Evolutionary conservation across 2,113 vertebrate genomes (phyloP).

Genomic region (Anser brachyrhynchus): DNA sequence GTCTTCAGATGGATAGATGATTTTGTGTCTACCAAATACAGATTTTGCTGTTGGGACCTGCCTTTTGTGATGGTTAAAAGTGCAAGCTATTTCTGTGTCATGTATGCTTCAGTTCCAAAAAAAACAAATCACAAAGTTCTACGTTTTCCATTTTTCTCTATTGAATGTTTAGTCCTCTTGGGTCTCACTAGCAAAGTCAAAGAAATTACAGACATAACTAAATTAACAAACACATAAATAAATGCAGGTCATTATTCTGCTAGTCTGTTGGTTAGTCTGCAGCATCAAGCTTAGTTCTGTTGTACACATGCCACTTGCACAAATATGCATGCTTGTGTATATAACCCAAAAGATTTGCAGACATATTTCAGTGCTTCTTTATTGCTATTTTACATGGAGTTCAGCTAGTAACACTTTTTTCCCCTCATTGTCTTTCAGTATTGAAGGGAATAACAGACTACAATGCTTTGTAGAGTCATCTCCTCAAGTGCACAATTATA

Average conservation of each 20-base stretch:
- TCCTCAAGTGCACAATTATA: neutral
- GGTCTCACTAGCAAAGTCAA: neutral
- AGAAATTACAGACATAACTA: neutral
- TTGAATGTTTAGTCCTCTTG: neutral
- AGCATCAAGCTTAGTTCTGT: neutral
- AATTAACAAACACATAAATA: neutral
- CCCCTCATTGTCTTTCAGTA: neutral
- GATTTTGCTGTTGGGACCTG: neutral
- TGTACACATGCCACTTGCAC: neutral
- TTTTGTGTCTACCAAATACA: neutral
- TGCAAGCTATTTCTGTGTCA: neutral
- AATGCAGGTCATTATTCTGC: neutral
- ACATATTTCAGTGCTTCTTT: neutral
- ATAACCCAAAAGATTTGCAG: neutral
- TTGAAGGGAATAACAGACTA: neutral
- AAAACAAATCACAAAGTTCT: neutral
- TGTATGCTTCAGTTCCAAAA: neutral
- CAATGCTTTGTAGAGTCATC: neutral
- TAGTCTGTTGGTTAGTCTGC: neutral
- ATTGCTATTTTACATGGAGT: neutral
- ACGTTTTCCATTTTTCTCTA: neutral
- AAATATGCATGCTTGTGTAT: neutral
- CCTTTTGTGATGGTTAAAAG: neutral
- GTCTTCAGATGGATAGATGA: neutral
- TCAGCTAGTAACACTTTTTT: neutral